Base-by-base conservation (phyloP, 1,140 invertebrate genomes). In the Ceratosolen fusciceps region DNA sequence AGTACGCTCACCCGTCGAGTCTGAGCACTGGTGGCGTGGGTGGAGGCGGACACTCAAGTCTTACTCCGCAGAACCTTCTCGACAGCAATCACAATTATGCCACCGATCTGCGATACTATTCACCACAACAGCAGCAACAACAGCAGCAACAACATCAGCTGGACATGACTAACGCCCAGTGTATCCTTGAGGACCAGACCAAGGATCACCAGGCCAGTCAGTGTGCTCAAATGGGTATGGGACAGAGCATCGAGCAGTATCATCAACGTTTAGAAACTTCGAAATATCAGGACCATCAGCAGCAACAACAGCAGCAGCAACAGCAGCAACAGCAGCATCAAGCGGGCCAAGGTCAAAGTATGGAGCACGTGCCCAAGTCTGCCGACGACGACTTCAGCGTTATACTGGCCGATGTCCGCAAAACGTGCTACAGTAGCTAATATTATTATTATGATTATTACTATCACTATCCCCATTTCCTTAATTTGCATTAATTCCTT, bases 351-450 rank as follows among this genome's bases (percentile, higher is more conserved):
- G 83, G 83, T 24, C 87, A 88, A 71, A 87, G 72, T 60, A 81
- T 90, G 4, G 93, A 92, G 34, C 87, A 91, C 31, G 83, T 85
- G n/a, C 89, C 92, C 29, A 94, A 95, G 82, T 88, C 92, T 2
- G 89, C 92, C 1, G 95, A 96, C 71, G 95, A 96, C 80, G 95
- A 96, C 85, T 96, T 96, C 89, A 96, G 95, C 90, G 95, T 95
- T 80, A 96, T 96, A 83, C 88, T 96, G 56, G 95, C 95, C 3
- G 95, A 95, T 80, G 95, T 96, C 54, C 92, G 95, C 77, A 96
- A 96, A 87, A 96, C 95, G 34, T 96, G 95, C 87, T 96, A 96
- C 89, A 96, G 95, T 91, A 96, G 95, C 90, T 95, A 89, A 87
- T 88, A 79, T 79, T 81, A 82, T 78, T 80, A 73, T 62, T 68